Conservation (phyloP, 2,888 invertebrate genomes). For the Portevinia maculata region DNA sequence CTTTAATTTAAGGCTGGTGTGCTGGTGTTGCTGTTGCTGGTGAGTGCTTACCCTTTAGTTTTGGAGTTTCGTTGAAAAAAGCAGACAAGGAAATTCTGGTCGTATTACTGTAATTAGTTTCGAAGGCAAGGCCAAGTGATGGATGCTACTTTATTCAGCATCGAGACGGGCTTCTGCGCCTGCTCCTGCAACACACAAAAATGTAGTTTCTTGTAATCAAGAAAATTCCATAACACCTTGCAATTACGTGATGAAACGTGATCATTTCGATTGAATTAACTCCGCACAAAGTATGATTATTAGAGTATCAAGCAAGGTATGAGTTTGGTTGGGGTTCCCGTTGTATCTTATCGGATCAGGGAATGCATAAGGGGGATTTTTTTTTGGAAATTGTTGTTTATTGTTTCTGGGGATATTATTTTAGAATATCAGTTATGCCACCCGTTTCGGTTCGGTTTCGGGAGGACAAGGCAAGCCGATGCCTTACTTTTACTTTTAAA, state of each 20-base stretch:
- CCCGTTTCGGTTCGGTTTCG: too few species aligned
- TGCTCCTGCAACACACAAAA: conserved; percentile 18
- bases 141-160: conserved; percentile 67
- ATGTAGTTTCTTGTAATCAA: conserved; percentile 57
- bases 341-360: too few species aligned
- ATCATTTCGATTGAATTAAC: conserved; percentile 51
- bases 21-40: conserved; percentile 7
- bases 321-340: not conserved
- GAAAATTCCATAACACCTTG: conserved; percentile 67
- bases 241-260: conserved; percentile 60
- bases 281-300: conserved; percentile 26
- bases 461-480: too few species aligned
- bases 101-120: conserved; percentile 71
- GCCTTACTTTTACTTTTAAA: too few species aligned
- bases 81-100: conserved; percentile 55
- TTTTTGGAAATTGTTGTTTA: not conserved
- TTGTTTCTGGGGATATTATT: too few species aligned
- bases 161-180: not conserved
- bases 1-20: conserved; percentile 61
- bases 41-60: conserved; percentile 57
- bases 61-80: conserved; percentile 29
- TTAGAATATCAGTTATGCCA: too few species aligned
- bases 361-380: not conserved
- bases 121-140: conserved; percentile 44
- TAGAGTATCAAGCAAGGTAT: not conserved